Conservation (phyloP, 2,797 vertebrate species). For the Anableps anableps region DNA sequence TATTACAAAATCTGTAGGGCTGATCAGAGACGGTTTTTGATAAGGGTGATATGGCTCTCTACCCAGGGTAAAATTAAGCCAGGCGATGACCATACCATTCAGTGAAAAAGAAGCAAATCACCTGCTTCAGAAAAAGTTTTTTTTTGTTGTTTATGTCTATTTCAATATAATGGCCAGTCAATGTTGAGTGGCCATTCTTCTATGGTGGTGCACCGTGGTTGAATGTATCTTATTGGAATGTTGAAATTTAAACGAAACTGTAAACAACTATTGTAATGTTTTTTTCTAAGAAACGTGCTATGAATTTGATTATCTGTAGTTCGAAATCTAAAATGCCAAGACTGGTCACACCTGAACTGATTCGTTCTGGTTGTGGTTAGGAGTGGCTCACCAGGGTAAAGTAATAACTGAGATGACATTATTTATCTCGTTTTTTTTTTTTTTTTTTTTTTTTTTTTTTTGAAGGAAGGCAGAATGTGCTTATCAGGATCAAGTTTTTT, state of each 20-base stretch:
- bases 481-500: slow-evolving; percentile 30
- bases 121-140: background rate
- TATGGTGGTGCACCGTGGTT: background rate
- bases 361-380: background rate
- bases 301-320: background rate
- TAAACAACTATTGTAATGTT: background rate
- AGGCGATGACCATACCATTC: background rate
- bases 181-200: background rate
- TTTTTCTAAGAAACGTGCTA: background rate
- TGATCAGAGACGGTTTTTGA: background rate
- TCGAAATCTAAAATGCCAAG: background rate
- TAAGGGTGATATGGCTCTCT: background rate
- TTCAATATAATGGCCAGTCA: no score
- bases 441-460: slow-evolving; percentile 31
- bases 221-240: background rate
- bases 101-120: background rate
- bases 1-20: background rate
- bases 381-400: background rate
- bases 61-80: background rate
- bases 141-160: slow-evolving; percentile 10
- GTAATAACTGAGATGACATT: slow-evolving; percentile 10
- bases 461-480: slow-evolving; percentile 14
- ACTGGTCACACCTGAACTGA: background rate
- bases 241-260: background rate
- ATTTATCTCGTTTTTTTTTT: slow-evolving; percentile 19